A percentile compares a stretch with the other conserved stretches of the same genome.
These are phyloP conservation scores for Sylvilagus bachmani DNA, from an alignment of 2,113 vertebrate species.

Conservation along the genomic window DNA sequence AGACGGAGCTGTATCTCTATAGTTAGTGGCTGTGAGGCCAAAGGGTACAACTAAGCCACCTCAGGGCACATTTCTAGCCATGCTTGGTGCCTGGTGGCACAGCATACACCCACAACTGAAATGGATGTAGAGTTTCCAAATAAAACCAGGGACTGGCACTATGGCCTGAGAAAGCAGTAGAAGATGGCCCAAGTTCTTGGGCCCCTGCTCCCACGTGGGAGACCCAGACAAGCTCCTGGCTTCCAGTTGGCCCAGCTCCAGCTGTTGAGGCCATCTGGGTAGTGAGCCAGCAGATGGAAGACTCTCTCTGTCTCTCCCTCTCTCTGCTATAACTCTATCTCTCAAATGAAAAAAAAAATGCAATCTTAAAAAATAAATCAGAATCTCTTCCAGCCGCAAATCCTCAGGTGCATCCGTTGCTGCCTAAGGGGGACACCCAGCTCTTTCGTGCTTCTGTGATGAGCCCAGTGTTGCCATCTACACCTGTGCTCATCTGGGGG, in stretches of 20 bases:
- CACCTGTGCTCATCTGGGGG: neutral
- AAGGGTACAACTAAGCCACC: fast-evolving
- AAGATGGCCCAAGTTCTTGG: too few relatives aligned
- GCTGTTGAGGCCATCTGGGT: too few relatives aligned
- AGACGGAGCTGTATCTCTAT: neutral
- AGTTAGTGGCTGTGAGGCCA: neutral
- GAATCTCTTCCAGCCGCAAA: neutral
- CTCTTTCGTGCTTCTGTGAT: neutral
- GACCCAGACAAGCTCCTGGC: too few relatives aligned
- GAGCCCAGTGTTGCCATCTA: fast-evolving
- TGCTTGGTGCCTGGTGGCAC: fast-evolving
- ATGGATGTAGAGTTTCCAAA: neutral
- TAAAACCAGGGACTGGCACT: too few relatives aligned
- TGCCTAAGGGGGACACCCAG: neutral
- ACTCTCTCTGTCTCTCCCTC: too few relatives aligned
- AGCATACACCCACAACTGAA: neutral
- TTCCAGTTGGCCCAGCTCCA: too few relatives aligned
- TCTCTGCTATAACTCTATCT: too few relatives aligned
- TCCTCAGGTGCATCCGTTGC: fast-evolving
- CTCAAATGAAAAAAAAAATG: too few relatives aligned
- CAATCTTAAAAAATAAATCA: neutral
- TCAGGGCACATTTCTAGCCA: fast-evolving
- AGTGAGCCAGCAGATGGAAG: too few relatives aligned
- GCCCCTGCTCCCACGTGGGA: too few relatives aligned
- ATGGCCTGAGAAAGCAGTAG: too few relatives aligned